A percentile compares a stretch with the other conserved stretches of the same genome.
Evolutionary conservation across 2,113 vertebrate genomes (phyloP).

Genomic region (Heptranchias perlo): DNA sequence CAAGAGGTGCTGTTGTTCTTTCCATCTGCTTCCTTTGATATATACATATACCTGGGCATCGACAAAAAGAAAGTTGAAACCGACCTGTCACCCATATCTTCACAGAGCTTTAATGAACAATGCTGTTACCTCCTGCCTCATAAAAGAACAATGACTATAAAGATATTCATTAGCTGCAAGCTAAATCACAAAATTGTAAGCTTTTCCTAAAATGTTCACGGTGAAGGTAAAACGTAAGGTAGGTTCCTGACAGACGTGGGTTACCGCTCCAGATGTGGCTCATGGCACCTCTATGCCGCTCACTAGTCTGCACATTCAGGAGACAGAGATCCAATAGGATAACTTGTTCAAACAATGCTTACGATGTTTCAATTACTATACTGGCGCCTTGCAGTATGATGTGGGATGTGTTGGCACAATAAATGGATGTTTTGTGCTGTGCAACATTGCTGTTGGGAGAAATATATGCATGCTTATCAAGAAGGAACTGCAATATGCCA

Average conservation of each 20-base stretch:
- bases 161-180: not conserved
- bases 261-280: not conserved
- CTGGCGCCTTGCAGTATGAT: not conserved
- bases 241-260: not conserved
- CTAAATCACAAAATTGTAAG: not conserved
- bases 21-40: not conserved
- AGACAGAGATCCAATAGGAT: not conserved
- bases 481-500: not conserved
- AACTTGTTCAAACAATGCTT: not conserved
- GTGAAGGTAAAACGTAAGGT: not conserved
- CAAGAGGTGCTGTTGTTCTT: not conserved
- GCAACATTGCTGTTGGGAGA: not conserved
- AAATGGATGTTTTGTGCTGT: not conserved
- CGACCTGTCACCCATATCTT: not conserved
- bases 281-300: not conserved
- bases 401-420: not conserved
- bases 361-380: not conserved
- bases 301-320: not conserved
- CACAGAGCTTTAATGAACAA: not conserved
- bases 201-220: not conserved
- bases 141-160: not conserved
- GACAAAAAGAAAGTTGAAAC: not conserved
- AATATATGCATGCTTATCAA: constrained; percentile 3
- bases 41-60: not conserved
- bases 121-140: not conserved